phyloP scores from a whole-genome alignment of 1,140 invertebrate genomes.

The Papilio aristodemus region DNA sequence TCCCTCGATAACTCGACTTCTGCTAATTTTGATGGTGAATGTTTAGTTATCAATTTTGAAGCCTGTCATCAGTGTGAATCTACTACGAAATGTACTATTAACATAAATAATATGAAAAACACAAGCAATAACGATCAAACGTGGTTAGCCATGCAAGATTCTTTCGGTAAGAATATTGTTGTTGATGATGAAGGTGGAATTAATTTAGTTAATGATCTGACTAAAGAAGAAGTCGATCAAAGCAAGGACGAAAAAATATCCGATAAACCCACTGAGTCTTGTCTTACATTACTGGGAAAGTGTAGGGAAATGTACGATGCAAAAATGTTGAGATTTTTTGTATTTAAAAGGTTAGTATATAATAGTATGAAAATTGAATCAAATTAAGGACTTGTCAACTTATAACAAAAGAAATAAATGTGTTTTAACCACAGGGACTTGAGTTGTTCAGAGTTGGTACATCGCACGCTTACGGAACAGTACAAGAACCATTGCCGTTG shows the following conservation, averaged over 20 bases:
- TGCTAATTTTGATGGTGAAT: conserved; percentile 58
- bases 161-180: conserved; percentile 57
- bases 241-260: conserved; percentile 37
- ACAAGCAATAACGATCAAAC: conserved; percentile 43
- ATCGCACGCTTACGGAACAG: conserved; percentile 54
- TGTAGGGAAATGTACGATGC: conserved; percentile 58
- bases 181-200: conserved; percentile 66
- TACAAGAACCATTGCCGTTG: conserved; percentile 56
- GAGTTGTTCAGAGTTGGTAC: conserved; percentile 59
- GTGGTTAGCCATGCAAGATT: conserved; percentile 69
- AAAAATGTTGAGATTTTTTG: conserved; percentile 59
- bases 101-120: conserved; percentile 53
- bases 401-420: neutral
- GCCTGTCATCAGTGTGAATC: conserved; percentile 56
- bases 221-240: conserved; percentile 36
- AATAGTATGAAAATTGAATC: conserved; percentile 12
- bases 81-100: conserved; percentile 54
- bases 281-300: conserved; percentile 41
- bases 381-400: neutral
- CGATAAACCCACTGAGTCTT: conserved; percentile 39
- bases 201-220: conserved; percentile 43
- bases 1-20: conserved; percentile 51
- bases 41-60: conserved; percentile 54
- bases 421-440: conserved; percentile 51
- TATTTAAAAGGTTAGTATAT: conserved; percentile 53